Conservation (phyloP, 1,140 invertebrate genomes). For the Bilobella aurantiaca region DNA sequence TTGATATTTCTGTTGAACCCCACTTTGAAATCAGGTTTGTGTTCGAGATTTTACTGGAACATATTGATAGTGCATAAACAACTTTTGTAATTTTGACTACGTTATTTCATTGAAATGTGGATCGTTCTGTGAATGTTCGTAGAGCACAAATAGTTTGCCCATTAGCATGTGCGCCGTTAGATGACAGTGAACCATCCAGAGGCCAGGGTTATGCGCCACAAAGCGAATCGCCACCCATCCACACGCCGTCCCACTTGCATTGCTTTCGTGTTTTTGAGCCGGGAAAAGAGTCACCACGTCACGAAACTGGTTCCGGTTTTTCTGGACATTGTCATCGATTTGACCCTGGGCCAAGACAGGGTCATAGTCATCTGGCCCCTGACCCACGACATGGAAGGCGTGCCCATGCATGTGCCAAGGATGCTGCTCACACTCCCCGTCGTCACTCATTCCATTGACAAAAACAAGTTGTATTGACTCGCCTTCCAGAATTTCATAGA, state of each 20-base stretch:
- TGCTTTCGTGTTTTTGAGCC: no score
- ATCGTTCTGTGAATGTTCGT: conserved; percentile 12
- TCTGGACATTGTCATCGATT: conserved; percentile 15
- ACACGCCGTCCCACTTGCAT: not conserved
- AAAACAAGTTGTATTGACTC: conserved; percentile 21
- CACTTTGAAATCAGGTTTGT: no score
- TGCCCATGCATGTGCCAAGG: conserved; percentile 29
- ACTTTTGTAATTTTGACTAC: no score
- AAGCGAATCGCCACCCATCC: conserved; percentile 20
- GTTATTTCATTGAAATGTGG: not conserved
- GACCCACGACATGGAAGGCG: conserved; percentile 20
- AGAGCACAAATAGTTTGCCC: conserved; percentile 20
- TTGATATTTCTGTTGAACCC: no score
- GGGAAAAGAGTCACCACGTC: no score
- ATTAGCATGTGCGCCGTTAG: conserved; percentile 16
- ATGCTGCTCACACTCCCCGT: conserved; percentile 12
- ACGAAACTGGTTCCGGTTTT: not conserved
- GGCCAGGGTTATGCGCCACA: conserved; percentile 14
- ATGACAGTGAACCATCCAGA: conserved; percentile 21
- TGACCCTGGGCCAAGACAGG: not conserved
- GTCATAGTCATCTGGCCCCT: conserved; percentile 18
- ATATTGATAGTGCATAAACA: no score
- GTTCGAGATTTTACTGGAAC: no score
- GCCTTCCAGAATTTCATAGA: conserved; percentile 15
- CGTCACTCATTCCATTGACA: conserved; percentile 9